phyloP scores from a whole-genome alignment of 2,113 vertebrate genomes.

The Eptesicus fuscus region DNA sequence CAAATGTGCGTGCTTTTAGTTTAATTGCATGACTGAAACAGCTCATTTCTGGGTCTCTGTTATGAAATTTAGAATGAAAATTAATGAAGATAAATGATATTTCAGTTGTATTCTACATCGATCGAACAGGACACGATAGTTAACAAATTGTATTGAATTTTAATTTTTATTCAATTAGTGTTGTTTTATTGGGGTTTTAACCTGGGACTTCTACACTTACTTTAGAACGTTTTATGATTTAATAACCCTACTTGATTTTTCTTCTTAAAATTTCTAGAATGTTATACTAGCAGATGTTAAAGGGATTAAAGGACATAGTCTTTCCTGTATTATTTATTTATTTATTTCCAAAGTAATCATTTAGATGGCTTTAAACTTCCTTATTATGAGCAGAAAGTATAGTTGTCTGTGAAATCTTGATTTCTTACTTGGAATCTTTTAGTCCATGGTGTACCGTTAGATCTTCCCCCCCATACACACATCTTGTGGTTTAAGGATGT shows the following conservation, averaged over 20 bases:
- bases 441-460: neutral
- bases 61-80: conserved; percentile 18
- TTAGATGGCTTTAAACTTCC: neutral
- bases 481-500: neutral
- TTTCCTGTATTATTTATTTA: neutral
- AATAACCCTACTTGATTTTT: neutral
- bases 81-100: neutral
- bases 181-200: neutral
- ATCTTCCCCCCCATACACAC: no score
- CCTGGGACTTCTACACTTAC: neutral
- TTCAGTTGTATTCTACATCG: neutral
- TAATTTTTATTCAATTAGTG: neutral
- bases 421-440: neutral
- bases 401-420: neutral
- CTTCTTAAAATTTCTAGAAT: neutral
- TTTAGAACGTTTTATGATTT: neutral
- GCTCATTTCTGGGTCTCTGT: neutral
- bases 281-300: neutral
- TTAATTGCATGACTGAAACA: neutral
- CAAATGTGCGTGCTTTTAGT: neutral
- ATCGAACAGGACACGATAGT: neutral
- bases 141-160: neutral
- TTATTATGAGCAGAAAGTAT: neutral
- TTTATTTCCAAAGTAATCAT: neutral
- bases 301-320: neutral